Base-by-base conservation (phyloP, 2,888 invertebrate genomes). In the Lordiphosa fenestrarum region DNA sequence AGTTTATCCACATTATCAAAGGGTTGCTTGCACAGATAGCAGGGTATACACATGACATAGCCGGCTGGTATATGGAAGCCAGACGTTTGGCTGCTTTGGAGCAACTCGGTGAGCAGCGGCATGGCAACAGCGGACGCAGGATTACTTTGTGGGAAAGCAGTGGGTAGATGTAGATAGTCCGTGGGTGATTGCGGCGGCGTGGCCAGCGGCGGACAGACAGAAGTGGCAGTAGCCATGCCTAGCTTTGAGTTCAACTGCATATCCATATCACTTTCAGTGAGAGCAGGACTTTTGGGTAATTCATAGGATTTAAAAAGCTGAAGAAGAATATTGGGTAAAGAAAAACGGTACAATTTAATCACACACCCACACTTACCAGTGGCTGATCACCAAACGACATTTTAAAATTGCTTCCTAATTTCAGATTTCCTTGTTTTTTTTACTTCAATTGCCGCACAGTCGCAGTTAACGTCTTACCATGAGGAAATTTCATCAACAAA, bases 151-250 rank as follows among this genome's bases (percentile, higher is more conserved):
- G 39, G 39, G 30, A 9, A 9, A 9, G 9, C 6, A 10, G 7
- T 6, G 33, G 48, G 48, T 37, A 30, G 0, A 0, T 30, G 48
- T 37, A 30, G 0, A 1, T 30, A 13, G 5, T 56, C 55, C 9
- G 36, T 9, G 1, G 74, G 67, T 0, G 74, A 72, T 25, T 57
- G 56, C 1, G 80, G 74, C 1, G 74, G 74, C 1, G 80, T 77
- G 38, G 55, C 42, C 12, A 69, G 30, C 1, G 54, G 9, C 3
- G 40, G 21, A 42, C 19, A 7, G 19, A 36, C 3, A n/a, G 1
- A 25, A 25, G 25, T 25, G 25, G 25, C 25, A 6, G 25, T 6
- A 25, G 25, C 25, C 25, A 25, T 25, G 25, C 6, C 15, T 41
- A 3, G 4, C 13, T 15, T 3, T 35, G 4, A 19, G 6, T 44